These are phyloP conservation scores for Ameiurus melas DNA, from an alignment of 2,113 vertebrate genomes.

Conservation along the genomic window DNA sequence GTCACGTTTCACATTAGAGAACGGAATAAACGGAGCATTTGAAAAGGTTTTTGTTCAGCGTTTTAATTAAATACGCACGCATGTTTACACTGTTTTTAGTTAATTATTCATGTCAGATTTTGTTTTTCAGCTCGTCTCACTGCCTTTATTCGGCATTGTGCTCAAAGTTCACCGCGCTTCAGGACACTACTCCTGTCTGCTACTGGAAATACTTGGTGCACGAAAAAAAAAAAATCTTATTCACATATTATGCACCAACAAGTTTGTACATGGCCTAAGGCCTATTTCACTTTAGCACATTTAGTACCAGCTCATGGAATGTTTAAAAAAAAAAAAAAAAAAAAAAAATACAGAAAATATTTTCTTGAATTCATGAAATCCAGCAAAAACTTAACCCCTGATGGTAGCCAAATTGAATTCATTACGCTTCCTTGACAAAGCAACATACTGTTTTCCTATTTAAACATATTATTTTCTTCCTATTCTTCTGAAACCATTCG, in stretches of 20 bases:
- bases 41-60: background rate
- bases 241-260: background rate
- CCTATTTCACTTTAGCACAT: background rate
- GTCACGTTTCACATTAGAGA: background rate
- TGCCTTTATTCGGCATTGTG: background rate
- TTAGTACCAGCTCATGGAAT: background rate
- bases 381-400: background rate
- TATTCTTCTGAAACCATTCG: too few relatives aligned
- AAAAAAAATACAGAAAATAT: background rate
- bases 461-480: too few relatives aligned
- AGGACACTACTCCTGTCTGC: background rate
- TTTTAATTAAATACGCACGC: background rate
- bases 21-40: background rate
- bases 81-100: background rate
- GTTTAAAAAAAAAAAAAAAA: background rate
- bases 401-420: background rate
- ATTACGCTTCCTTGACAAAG: too few relatives aligned
- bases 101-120: background rate
- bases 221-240: background rate
- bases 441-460: too few relatives aligned
- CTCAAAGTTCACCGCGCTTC: background rate
- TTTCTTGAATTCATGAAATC: background rate
- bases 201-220: background rate
- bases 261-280: background rate
- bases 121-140: background rate